Evolutionary conservation across 1,140 invertebrate species (phyloP), one percentile per base, ranked within the genome.

Genomic region (Battus philenor): DNA sequence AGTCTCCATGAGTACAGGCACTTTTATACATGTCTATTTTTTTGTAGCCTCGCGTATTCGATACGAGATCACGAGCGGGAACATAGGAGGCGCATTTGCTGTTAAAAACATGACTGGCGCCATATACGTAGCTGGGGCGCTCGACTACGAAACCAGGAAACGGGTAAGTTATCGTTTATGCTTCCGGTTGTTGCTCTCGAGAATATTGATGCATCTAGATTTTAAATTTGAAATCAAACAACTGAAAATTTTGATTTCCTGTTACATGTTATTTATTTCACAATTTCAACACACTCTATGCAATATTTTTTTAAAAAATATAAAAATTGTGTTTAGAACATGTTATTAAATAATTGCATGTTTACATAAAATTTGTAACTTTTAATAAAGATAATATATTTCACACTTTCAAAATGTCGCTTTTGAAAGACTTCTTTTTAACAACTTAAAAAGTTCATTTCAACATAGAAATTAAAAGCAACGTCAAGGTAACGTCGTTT

Each of bases 11-110:
- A n/a, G 31, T 15, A 16, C 8, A 9, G 2, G 30, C 8, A 9
- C 5, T 36, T 36, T 29, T 34, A 39, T 52, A 26, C 50, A 54
- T 24, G 22, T 60, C 54, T 83, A 15, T 33, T 2, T 84, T 86
- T 75, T 92, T 91, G 45, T 90, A 98, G 97, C 96, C 73, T 98
- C 97, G 86, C 94, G 95, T 91, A 97, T 99, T 91, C 95, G 96
- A 89, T 98, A 98, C 90, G 96, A 98, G 91, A 98, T 98, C 87
- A 98, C 95, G 81, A 96, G 95, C 90, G 97, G 97, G 89, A 98
- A 99, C 91, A 93, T 97, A 90, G 96, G 96, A 51, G 96, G 96
- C 67, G 95, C 96, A 17, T 99, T 99, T 86, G 96, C 96, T 50
- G 96, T 99, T 52, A 97, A 98, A 87, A 97, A 97, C 82, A 96